Evolutionary conservation across 2,888 invertebrate genomes (phyloP), one percentile per base, ranked within the genome.

Genomic region (Psylliodes chrysocephalus): DNA sequence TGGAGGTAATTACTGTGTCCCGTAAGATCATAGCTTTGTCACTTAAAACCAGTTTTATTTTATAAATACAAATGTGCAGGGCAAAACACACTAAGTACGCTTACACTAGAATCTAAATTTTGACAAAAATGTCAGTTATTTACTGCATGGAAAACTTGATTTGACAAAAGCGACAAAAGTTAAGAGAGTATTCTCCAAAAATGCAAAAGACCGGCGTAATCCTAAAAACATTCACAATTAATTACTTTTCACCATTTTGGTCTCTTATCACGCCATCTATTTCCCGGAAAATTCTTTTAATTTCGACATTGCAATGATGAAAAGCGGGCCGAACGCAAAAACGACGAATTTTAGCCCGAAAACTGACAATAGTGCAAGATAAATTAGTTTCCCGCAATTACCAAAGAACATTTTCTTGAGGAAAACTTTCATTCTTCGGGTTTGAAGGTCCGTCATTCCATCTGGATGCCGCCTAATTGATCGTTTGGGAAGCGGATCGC

Each of bases 381-480:
- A 40, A 61, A 61, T 61, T 47, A 49, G 61, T 49, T 49, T 55
- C n/a, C 54, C 40, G 54, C 49, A 61, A 61, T 55, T 61, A 61
- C 54, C 28, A 46, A 55, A 55, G 44, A 33, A n/a, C 18, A 33
- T 55, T 55, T 55, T 33, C 44, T 55, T 28, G 61, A 10, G 35
- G 54, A 49, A 55, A 61, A 61, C 47, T 40, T 30, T 46, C 28
- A 53, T 46, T 54, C 53, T 46, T 53, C 25, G 5, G 33, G 6
- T 7, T 17, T 28, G 51, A 42, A 19, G 8, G 28, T 28, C 38
- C 46, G 18, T 47, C 47, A 38, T 40, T 46, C 19, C 10, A 54
- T 33, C 30, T 44, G 28, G 55, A 55, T 17, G 10, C 25, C 17
- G 28, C 19, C 44, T 46, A 55, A 55, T 55, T 55, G 55, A 55